phyloP scores from a whole-genome alignment of 2,797 vertebrate genomes.

The Enteromius thamalakanensis region DNA sequence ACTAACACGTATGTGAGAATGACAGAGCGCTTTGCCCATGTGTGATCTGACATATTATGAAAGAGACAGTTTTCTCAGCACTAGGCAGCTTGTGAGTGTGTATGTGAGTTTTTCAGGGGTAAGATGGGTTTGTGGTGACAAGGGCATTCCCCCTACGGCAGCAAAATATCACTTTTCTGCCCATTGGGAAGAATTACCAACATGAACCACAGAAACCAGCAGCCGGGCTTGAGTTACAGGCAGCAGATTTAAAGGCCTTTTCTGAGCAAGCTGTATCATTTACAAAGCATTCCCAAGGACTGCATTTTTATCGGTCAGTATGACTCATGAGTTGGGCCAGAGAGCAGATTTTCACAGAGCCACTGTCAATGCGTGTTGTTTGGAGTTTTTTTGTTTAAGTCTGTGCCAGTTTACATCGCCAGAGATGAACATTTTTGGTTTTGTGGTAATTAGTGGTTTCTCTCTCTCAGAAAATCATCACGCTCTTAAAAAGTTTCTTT shows the following conservation, averaged over 20 bases:
- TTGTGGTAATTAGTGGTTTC: slow-evolving; percentile 74
- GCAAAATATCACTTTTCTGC: slow-evolving; percentile 77
- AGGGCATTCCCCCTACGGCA: slow-evolving; percentile 69
- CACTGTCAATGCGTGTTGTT: slow-evolving; percentile 48
- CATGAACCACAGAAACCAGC: slow-evolving; percentile 74
- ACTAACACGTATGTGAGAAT: background rate
- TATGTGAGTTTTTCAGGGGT: slow-evolving; percentile 39
- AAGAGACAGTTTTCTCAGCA: slow-evolving; percentile 6
- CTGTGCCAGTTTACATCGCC: slow-evolving; percentile 57
- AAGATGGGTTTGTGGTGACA: slow-evolving; percentile 59
- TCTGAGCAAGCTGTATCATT: slow-evolving; percentile 67
- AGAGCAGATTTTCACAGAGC: slow-evolving; percentile 53
- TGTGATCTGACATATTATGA: slow-evolving; percentile 27
- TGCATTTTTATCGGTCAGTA: slow-evolving; percentile 72
- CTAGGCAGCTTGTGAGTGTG: background rate
- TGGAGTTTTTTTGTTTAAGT: slow-evolving; percentile 65
- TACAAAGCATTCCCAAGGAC: slow-evolving; percentile 72
- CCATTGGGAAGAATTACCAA: slow-evolving; percentile 66
- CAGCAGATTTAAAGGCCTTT: slow-evolving; percentile 68
- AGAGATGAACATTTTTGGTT: slow-evolving; percentile 69
- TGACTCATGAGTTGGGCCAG: slow-evolving; percentile 69
- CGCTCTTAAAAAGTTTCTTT: slow-evolving; percentile 58
- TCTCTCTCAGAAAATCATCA: slow-evolving; percentile 66
- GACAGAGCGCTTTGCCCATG: background rate
- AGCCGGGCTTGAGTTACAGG: slow-evolving; percentile 72